Evolutionary conservation across 2,888 invertebrate species (phyloP).

Genomic region (Nymphalis c-album): DNA sequence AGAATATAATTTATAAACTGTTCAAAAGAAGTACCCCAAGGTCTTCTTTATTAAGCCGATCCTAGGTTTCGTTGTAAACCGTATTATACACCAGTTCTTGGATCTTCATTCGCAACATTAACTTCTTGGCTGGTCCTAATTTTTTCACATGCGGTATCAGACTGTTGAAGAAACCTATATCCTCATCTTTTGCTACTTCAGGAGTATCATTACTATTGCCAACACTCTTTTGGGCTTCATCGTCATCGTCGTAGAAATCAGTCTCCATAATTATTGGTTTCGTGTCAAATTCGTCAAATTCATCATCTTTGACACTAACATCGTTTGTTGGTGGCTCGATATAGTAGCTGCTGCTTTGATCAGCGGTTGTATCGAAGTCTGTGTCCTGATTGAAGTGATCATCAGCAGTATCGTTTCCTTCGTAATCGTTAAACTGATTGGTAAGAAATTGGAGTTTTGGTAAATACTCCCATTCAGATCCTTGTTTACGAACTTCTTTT

Average conservation of each 20-base stretch:
- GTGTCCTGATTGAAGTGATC: slow-evolving; percentile 48
- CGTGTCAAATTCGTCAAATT: slow-evolving; percentile 75
- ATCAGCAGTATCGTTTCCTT: slow-evolving; percentile 55
- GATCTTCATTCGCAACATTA: slow-evolving; percentile 76
- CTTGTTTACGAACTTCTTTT: slow-evolving; percentile 70
- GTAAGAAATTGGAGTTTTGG: slow-evolving; percentile 70
- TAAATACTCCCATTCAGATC: slow-evolving; percentile 71
- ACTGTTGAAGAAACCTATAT: slow-evolving; percentile 75
- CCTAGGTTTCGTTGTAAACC: slow-evolving; percentile 67
- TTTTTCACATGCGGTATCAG: slow-evolving; percentile 74
- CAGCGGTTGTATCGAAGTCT: slow-evolving; percentile 51
- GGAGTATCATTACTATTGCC: slow-evolving; percentile 38
- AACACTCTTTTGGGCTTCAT: slow-evolving; percentile 58
- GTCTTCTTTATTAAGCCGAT: slow-evolving; percentile 26
- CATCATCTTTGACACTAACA: slow-evolving; percentile 63
- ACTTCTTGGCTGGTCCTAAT: slow-evolving; percentile 70
- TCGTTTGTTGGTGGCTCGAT: slow-evolving; percentile 49
- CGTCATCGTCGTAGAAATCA: slow-evolving; percentile 75
- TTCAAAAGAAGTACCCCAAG: slow-evolving; percentile 25
- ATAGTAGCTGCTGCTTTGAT: slow-evolving; percentile 57
- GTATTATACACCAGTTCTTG: slow-evolving; percentile 76
- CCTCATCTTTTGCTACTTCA: slow-evolving; percentile 67
- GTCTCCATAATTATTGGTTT: slow-evolving; percentile 76
- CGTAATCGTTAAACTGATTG: slow-evolving; percentile 74
- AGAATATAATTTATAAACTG: neutral